Conservation (phyloP, 1,140 invertebrate genomes). For the Scylla paramamosain region DNA sequence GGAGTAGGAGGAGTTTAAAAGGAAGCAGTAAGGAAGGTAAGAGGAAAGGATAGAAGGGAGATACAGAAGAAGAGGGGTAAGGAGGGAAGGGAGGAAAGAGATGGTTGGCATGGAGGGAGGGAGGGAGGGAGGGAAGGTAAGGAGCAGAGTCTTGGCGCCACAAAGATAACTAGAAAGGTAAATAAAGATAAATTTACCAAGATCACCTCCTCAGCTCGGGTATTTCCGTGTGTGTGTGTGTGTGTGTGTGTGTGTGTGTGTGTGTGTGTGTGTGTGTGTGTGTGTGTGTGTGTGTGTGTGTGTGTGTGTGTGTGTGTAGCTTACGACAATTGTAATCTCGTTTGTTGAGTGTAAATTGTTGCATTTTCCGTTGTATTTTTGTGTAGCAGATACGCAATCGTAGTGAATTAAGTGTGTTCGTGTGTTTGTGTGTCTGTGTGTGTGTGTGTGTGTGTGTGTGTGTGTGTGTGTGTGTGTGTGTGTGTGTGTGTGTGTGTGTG, state of each 20-base stretch:
- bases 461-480: slow-evolving; percentile 42
- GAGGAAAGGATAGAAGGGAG: slow-evolving; percentile 17
- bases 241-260: slow-evolving; percentile 60
- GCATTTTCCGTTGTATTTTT: no score
- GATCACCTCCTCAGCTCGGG: background rate
- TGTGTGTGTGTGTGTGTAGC: slow-evolving; percentile 34
- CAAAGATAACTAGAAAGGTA: background rate
- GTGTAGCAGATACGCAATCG: background rate
- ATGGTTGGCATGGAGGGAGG: background rate
- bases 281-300: slow-evolving; percentile 46
- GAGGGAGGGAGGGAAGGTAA: slow-evolving; percentile 24
- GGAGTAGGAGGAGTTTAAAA: background rate
- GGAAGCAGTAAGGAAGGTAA: background rate
- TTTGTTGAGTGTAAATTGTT: no score
- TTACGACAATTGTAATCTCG: background rate
- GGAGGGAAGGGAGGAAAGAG: no score
- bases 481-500: slow-evolving; percentile 37
- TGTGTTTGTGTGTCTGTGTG: slow-evolving; percentile 13
- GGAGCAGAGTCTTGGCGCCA: background rate
- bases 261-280: slow-evolving; percentile 40
- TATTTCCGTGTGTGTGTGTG: slow-evolving; percentile 44
- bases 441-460: slow-evolving; percentile 54
- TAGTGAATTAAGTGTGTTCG: background rate
- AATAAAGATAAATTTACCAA: background rate
- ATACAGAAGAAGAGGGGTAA: background rate